Base-by-base conservation (phyloP, 2,113 vertebrate species). In the Dipodomys spectabilis region DNA sequence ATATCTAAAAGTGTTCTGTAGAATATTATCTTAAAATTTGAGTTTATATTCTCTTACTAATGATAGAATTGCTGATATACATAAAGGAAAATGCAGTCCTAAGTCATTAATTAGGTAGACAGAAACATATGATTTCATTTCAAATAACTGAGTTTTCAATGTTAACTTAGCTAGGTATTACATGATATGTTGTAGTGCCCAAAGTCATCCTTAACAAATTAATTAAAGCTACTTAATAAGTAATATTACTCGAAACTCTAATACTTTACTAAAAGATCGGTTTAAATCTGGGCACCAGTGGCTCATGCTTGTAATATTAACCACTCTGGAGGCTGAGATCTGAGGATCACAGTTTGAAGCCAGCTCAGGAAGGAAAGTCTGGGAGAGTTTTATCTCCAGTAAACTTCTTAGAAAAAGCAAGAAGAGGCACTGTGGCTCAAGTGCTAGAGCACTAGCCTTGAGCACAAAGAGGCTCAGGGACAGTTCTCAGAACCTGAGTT, bases 1-100 rank as follows among this genome's bases (percentile, higher is more conserved):
- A 85, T 67, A 68, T 44, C 27, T 82, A 90, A 32, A 93, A 84
- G 88, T 92, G 88, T 18, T 67, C 57, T 69, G 20, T 74, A 80
- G 25, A 92, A 71, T 77, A 78, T 92, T 71, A 77, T 90, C 80
- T 94, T 86, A 49, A 78, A 90, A 82, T 85, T 93, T 90, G 28
- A 45, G 18, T 69, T 85, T 93, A 9, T 30, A 65, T 90, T 78
- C 4, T 44, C 2, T 90, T 82, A 53, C 3, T 92, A 62, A 27
- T 49, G 12, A 49, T 49, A 49, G 49, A 49, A 49, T 49, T 49
- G 49, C 49, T 49, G 49, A 49, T 49, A 49, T 49, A 10, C 25
- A 53, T 79, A 81, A 75, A 11, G 32, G 39, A 83, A 92, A 85
- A 88, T 35, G 49, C 30, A 30, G 86, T 73, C 5, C 8, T 62